Conservation (phyloP, 2,888 invertebrate species). For the Aethes cnicana region DNA sequence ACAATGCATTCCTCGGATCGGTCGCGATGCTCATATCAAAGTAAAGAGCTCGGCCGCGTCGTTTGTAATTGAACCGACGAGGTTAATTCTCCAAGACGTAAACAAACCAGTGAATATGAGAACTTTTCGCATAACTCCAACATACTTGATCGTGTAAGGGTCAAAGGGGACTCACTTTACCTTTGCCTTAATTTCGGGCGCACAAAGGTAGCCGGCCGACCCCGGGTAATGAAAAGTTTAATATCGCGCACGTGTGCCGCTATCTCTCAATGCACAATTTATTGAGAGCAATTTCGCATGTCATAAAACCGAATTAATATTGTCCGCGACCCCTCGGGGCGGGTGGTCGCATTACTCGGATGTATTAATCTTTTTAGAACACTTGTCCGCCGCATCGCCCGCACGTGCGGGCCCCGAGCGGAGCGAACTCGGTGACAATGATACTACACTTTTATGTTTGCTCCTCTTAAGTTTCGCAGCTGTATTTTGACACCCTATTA, state of each 20-base stretch:
- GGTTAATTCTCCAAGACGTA: neutral
- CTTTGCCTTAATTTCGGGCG: neutral
- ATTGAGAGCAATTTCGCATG: slow-evolving; percentile 79
- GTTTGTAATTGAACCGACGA: too few relatives aligned
- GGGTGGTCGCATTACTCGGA: slow-evolving; percentile 33
- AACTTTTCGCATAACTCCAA: neutral
- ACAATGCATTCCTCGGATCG: slow-evolving; percentile 9
- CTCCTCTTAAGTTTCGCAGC: too few relatives aligned
- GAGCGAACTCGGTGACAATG: too few relatives aligned
- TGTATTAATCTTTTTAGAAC: slow-evolving; percentile 32
- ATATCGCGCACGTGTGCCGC: slow-evolving; percentile 70
- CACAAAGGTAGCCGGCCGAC: slow-evolving; percentile 29
- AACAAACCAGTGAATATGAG: neutral
- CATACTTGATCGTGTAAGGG: slow-evolving; percentile 27
- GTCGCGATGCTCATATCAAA: slow-evolving; percentile 1
- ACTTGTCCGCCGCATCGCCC: slow-evolving; percentile 8
- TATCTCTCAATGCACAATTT: slow-evolving; percentile 68
- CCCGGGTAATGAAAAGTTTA: slow-evolving; percentile 74
- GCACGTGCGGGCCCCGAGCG: slow-evolving; percentile 12
- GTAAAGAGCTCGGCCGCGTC: too few relatives aligned
- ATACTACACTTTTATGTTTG: too few relatives aligned
- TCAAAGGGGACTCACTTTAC: slow-evolving; percentile 20
- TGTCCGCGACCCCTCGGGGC: slow-evolving; percentile 40
- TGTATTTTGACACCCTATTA: too few relatives aligned
- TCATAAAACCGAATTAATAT: slow-evolving; percentile 79